A percentile compares a stretch with the other conserved stretches of the same genome.
These are phyloP conservation scores for Caenorhabditis sulstoni DNA, from an alignment of 2,888 invertebrate genomes.

Conservation along the genomic window DNA sequence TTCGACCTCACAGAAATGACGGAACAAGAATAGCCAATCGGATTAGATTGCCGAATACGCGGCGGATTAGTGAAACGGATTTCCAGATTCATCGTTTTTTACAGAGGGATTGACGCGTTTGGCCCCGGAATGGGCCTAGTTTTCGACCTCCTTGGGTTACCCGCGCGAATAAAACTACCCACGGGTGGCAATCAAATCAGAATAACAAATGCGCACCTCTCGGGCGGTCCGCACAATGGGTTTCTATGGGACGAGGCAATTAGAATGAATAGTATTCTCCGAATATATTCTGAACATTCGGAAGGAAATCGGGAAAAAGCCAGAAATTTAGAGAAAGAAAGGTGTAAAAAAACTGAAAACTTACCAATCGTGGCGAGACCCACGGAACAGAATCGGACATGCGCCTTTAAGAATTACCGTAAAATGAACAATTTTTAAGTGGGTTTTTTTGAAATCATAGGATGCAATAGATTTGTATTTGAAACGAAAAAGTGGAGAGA, in stretches of 20 bases:
- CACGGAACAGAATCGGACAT: neutral
- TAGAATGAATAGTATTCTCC: too few relatives aligned
- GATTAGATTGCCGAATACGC: too few relatives aligned
- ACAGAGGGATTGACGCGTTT: too few relatives aligned
- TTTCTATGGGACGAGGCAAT: too few relatives aligned
- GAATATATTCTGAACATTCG: neutral
- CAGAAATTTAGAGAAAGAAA: too few relatives aligned
- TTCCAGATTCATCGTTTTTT: too few relatives aligned
- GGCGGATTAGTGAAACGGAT: too few relatives aligned
- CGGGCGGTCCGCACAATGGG: conserved; percentile 4
- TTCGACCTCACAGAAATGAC: too few relatives aligned
- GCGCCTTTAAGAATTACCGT: conserved; percentile 9
- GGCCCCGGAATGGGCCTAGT: neutral
- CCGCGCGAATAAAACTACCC: neutral
- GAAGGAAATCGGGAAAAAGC: neutral
- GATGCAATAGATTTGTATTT: too few relatives aligned
- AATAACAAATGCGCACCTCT: conserved; percentile 11
- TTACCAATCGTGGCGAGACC: neutral
- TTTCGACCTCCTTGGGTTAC: conserved; percentile 5
- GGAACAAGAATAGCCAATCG: too few relatives aligned
- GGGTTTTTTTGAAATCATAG: neutral
- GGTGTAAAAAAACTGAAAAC: neutral
- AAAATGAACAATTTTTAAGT: neutral
- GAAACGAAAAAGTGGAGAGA: too few relatives aligned
- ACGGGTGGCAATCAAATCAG: conserved; percentile 1